Evolutionary conservation across 2,113 vertebrate genomes (phyloP).

Genomic region (Poecile atricapillus): DNA sequence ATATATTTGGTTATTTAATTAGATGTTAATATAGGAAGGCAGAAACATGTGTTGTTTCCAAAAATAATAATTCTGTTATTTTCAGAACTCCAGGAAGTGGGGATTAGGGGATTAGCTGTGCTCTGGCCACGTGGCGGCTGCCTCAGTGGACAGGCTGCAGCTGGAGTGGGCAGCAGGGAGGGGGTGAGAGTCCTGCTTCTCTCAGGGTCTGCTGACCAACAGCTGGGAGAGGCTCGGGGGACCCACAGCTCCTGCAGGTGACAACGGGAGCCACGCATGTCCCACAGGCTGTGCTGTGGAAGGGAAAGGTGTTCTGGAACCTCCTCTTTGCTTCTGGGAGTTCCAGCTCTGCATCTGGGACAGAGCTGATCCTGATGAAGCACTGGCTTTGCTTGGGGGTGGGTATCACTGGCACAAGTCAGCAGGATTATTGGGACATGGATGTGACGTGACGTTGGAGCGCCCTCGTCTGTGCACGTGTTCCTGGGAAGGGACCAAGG

Average conservation of each 20-base stretch:
- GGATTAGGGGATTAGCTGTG: neutral
- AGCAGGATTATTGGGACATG: neutral
- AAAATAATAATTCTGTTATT: neutral
- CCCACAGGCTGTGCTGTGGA: neutral
- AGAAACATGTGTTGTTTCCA: neutral
- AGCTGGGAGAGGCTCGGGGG: rapidly evolving
- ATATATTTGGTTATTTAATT: neutral
- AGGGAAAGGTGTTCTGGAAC: neutral
- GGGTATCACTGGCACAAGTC: neutral
- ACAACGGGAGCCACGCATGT: neutral
- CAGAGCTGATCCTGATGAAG: neutral
- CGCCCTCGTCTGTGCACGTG: rapidly evolving
- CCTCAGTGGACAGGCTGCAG: neutral
- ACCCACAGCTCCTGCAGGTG: neutral
- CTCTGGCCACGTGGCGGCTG: rapidly evolving
- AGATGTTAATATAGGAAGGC: neutral
- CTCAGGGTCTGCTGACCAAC: neutral
- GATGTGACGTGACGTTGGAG: rapidly evolving
- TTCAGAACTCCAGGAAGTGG: neutral
- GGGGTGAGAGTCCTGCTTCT: neutral
- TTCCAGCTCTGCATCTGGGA: neutral
- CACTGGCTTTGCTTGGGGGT: neutral
- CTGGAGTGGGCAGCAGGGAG: neutral
- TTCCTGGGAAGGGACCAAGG: neutral
- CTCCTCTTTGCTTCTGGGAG: neutral